Evolutionary conservation across 2,113 vertebrate species (phyloP).

Genomic region (Dolichotis patagonum): DNA sequence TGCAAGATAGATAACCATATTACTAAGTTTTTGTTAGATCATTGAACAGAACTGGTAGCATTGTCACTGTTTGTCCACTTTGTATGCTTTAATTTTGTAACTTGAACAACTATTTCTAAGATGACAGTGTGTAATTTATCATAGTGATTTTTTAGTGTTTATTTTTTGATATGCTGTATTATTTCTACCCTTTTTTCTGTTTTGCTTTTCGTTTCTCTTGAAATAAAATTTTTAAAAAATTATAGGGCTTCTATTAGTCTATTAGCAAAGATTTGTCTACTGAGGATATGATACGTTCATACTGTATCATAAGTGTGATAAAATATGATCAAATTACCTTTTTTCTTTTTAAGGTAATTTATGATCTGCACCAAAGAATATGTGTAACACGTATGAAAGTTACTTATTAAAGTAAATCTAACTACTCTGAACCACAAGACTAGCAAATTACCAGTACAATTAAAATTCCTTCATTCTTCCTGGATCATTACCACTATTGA

Average conservation of each 20-base stretch:
- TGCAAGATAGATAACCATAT: no score
- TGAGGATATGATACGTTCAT: constrained; percentile 36
- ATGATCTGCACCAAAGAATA: background rate
- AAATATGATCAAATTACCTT: constrained; percentile 38
- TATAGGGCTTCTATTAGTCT: constrained; percentile 28
- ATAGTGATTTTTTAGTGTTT: no score
- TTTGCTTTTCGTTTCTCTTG: no score
- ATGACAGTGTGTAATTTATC: no score
- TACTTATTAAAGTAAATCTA: background rate
- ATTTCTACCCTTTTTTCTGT: no score
- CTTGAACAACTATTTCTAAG: no score
- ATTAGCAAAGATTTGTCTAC: constrained; percentile 36
- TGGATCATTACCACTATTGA: background rate
- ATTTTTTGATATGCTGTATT: no score
- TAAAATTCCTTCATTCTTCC: constrained; percentile 48
- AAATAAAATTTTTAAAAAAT: no score
- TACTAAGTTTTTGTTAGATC: no score
- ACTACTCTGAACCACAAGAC: background rate
- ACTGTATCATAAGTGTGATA: background rate
- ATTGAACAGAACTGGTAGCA: no score
- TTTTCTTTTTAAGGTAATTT: background rate
- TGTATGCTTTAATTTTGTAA: no score
- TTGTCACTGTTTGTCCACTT: no score
- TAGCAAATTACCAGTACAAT: background rate
- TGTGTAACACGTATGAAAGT: background rate